Base-by-base conservation (phyloP, 2,888 invertebrate genomes). In the Acanthosepion pharaonis region DNA sequence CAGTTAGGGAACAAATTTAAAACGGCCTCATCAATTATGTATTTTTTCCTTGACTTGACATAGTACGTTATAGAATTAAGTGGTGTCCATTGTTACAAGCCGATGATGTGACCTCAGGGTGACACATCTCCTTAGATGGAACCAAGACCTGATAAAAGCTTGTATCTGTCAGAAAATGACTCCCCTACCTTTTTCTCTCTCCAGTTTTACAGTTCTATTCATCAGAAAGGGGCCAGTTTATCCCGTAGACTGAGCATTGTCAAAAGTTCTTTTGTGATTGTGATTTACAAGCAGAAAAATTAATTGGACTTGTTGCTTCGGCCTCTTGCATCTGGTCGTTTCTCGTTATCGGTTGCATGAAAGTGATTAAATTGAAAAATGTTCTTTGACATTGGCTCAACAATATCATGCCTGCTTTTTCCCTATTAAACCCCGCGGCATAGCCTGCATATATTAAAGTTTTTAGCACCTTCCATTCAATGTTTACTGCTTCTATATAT, bases 51-150 rank as follows among this genome's bases (percentile, higher is more conserved):
- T 33, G n/a, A n/a, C 78, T 78, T 78, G 78, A 78, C 78, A n/a
- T 78, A 33, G 78, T 33, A 78, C 78, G n/a, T 78, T 78, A 59
- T 23, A 78, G n/a, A 78, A n/a, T 78, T 78, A 78, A 78, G n/a
- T 33, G n/a, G 78, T 15, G 78, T 78, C 78, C 23, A 78, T 33
- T 78, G 78, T 78, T 23, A 78, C 78, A 78, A 78, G n/a, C n/a
- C 78, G n/a, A 78, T 78, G 78, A 78, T 78, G 78, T 78, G 78
- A 78, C 78, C 78, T 78, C 78, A 33, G 78, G 78, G 78, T 78
- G 78, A 78, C 78, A 78, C 78, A 78, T 78, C 78, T 78, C 78
- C 78, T 78, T 78, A 78, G 78, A n/a, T 78, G 78, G 78, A 78
- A 78, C 78, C 78, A 78, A 23, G 78, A 78, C n/a, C n/a, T 78